phyloP scores from a whole-genome alignment of 2,888 invertebrate species.

The Carterocephalus palaemon region DNA sequence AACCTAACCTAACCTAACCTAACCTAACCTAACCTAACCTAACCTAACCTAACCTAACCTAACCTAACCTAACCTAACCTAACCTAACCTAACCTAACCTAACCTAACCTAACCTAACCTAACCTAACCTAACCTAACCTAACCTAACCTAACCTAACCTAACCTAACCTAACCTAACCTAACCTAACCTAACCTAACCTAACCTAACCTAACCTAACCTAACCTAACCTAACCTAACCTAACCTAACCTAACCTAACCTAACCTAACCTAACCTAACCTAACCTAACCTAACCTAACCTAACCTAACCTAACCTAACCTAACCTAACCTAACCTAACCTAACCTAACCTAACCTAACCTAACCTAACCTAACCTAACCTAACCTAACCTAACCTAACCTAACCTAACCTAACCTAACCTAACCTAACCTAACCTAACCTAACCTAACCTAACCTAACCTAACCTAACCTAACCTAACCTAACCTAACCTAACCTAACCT shows the following conservation, averaged over 20 bases:
- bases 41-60: constrained; percentile 32
- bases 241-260: constrained; percentile 25
- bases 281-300: constrained; percentile 32
- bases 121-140: constrained; percentile 31
- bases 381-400: constrained; percentile 33
- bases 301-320: constrained; percentile 34
- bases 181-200: constrained; percentile 27
- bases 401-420: constrained; percentile 29
- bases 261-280: constrained; percentile 34
- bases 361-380: constrained; percentile 36
- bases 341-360: constrained; percentile 39
- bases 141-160: constrained; percentile 30
- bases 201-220: constrained; percentile 22
- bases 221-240: constrained; percentile 25
- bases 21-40: constrained; percentile 30
- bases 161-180: constrained; percentile 27
- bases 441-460: constrained; percentile 35
- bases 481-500: constrained; percentile 34
- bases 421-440: constrained; percentile 31
- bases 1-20: constrained; percentile 32
- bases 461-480: constrained; percentile 35
- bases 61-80: constrained; percentile 30
- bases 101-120: constrained; percentile 27
- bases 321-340: constrained; percentile 34
- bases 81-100: constrained; percentile 29